Evolutionary conservation across 2,888 invertebrate genomes (phyloP).

Genomic region (Dysmachus trigonus): DNA sequence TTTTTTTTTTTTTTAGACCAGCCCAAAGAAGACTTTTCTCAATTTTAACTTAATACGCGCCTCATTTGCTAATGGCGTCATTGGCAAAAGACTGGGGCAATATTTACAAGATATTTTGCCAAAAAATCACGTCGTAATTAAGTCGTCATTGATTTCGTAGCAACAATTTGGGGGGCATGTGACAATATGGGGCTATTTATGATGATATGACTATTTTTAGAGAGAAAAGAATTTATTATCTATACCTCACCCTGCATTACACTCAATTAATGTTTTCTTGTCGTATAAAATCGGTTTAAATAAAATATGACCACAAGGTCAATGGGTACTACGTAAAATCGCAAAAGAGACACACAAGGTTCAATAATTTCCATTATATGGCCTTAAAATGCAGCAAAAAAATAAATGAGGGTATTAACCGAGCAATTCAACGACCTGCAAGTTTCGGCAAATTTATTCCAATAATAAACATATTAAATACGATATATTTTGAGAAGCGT

Average conservation of each 20-base stretch:
- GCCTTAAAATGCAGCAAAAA: neutral
- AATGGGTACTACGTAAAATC: neutral
- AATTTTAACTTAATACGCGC: neutral
- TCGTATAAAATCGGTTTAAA: neutral
- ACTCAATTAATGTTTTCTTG: neutral
- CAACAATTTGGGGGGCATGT: neutral
- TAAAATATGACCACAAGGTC: neutral
- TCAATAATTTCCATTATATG: neutral
- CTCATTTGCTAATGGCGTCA: neutral
- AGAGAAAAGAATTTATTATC: neutral
- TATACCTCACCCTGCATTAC: neutral
- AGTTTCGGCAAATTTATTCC: neutral
- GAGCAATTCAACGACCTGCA: neutral
- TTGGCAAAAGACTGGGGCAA: neutral
- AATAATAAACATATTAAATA: constrained; percentile 1
- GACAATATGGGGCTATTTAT: neutral
- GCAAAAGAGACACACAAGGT: neutral
- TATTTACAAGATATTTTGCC: neutral
- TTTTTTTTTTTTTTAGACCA: neutral
- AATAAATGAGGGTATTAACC: neutral
- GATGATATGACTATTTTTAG: neutral
- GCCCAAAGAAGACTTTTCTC: neutral
- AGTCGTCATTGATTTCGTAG: neutral
- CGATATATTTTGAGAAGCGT: neutral
- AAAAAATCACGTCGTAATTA: neutral